Base-by-base conservation (phyloP, 2,797 vertebrate genomes). In the Streptopelia turtur region DNA sequence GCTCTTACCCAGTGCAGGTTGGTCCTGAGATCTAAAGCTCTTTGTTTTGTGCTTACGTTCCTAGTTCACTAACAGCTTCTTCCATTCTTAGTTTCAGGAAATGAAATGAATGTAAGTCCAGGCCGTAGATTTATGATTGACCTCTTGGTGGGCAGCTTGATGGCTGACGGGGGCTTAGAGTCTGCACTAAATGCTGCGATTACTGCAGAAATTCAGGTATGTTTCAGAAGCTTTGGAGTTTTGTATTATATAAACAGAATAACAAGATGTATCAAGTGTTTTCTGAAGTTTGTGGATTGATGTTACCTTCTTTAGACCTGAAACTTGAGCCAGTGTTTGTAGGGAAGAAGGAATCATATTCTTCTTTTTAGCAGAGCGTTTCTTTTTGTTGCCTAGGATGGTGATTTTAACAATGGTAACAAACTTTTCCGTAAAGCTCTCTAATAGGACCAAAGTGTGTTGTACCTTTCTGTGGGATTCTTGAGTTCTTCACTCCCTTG, bases 81-180 rank as follows among this genome's bases (percentile, higher is more conserved):
- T 87, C 16, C 7, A 3, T 94, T 76, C 89, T 70, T 89, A 99
- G 99, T 99, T 94, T 99, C 99, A 94, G 99, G 99, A 76, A 99
- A 99, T 84, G 99, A 99, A 94, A 99, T 99, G 98, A 99, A 98
- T 20, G 98, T 99, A 85, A 99, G 99, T 92, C 99, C 99, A 1
- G 99, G 99, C 6, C 99, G 99, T 21, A 98, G 99, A n/a, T 99
- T 99, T 96, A 99, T 99, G 99, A 99, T 99, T 57, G 99, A 99
- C 96, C 98, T 99, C 47, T 95, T 99, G 96, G 99, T 99, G 95
- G 99, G 99, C 98, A 99, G 99, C 97, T 96, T 99, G 93, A 99
- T 99, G 99, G 99, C 99, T 30, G 99, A 99, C 49, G 99, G 99
- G 71, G 99, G 99, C 20, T 96, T 99, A 78, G 99, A 99, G 89